Base-by-base conservation (phyloP, 1,140 invertebrate genomes). In the Proctacanthus coquilletti region DNA sequence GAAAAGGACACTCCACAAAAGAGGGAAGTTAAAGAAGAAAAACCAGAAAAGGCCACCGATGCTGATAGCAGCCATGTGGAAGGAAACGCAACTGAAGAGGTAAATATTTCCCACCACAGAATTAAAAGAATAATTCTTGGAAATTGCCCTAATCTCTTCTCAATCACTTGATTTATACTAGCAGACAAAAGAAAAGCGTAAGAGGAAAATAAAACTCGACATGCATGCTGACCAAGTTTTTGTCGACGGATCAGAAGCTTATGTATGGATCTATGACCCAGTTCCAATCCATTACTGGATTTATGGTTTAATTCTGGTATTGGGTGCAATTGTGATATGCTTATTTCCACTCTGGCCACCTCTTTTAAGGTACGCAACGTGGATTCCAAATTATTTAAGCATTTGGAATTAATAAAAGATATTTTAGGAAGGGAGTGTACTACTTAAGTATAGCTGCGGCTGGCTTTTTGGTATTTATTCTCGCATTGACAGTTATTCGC, bases 181-280 rank as follows among this genome's bases (percentile, higher is more conserved):
- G 56, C 53, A 11, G 54, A 60, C 5, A 40, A 69, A 71, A 42
- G 71, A 73, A 43, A 74, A 74, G 52, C 66, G 69, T 41, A 77
- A 76, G 48, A 69, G 73, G 42, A 77, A 77, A 61, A 74, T 77
- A 15, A 79, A 91, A 27, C 60, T 98, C 10, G 88, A 96, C 61
- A 96, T 97, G 91, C 89, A 95, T 64, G 74, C 89, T 50, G 84
- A 95, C 44, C 91, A 98, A 62, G 61, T 79, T 45, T 96, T 97
- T 66, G 72, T 89, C 3, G 94, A 98, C 64, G 83, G 80, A 25
- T 71, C 81, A 21, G 91, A 97, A 65, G 86, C 94, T 3, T 99
- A 97, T 65, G 94, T 98, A 11, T 98, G 96, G 96, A 84, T 98
- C 39, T 99, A 96, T 65, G 94, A 98, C 62, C 94, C 94, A 4